Conservation (phyloP, 1,140 invertebrate species). For the Macrosteles quadrilineatus region DNA sequence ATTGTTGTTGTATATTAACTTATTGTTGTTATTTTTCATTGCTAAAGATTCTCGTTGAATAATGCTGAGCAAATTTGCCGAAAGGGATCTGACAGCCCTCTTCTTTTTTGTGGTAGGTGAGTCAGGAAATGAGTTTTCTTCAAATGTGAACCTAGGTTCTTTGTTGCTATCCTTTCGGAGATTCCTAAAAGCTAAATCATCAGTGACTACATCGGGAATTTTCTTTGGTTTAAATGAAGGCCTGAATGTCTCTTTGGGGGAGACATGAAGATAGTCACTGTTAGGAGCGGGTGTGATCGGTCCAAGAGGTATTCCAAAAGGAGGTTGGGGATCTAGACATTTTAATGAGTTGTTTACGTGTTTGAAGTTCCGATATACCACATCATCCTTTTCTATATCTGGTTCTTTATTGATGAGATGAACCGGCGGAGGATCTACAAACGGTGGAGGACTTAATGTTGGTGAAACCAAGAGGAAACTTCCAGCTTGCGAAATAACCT, state of each 20-base stretch:
- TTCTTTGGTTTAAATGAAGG: conserved; percentile 64
- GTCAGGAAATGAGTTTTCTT: conserved; percentile 34
- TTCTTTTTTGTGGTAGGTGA: conserved; percentile 58
- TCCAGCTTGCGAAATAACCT: conserved; percentile 63
- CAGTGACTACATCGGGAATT: conserved; percentile 79
- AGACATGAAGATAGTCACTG: conserved; percentile 80
- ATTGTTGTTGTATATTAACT: conserved; percentile 37
- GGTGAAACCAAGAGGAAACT: conserved; percentile 74
- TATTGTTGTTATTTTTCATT: conserved; percentile 35
- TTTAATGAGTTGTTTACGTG: conserved; percentile 71
- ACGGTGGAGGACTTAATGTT: conserved; percentile 51
- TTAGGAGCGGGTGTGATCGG: conserved; percentile 72
- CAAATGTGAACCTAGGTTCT: conserved; percentile 41
- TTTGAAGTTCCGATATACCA: conserved; percentile 76
- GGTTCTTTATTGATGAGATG: conserved; percentile 58
- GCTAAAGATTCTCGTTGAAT: conserved; percentile 29
- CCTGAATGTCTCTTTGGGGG: conserved; percentile 59
- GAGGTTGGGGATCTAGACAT: conserved; percentile 77
- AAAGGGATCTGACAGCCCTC: conserved; percentile 73
- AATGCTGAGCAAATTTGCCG: conserved; percentile 75
- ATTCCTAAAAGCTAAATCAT: conserved; percentile 83
- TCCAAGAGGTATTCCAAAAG: conserved; percentile 85
- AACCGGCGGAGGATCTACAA: conserved; percentile 37
- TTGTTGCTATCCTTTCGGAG: conserved; percentile 72
- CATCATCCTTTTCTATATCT: conserved; percentile 80